Percentiles rank a stretch among this genome's conserved stretches.
Conservation (phyloP, 2,113 vertebrate genomes). For the Anser brachyrhynchus region DNA sequence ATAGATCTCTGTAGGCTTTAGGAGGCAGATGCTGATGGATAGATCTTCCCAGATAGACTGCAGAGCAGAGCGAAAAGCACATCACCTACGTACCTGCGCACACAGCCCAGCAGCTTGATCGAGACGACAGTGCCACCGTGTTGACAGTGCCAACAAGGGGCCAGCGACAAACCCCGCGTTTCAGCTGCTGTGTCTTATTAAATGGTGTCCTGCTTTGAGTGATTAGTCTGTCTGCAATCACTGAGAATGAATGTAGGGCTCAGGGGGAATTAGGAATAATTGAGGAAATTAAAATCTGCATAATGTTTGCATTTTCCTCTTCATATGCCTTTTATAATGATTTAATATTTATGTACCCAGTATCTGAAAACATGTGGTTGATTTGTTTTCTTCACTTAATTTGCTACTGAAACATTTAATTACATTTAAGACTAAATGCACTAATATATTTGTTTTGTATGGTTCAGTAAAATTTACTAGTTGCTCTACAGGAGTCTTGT, state of each 20-base stretch:
- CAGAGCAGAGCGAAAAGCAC: not conserved
- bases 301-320: constrained; percentile 70
- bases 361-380: constrained; percentile 70
- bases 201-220: constrained; percentile 61
- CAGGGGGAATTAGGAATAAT: constrained; percentile 66
- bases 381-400: constrained; percentile 76
- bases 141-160: not conserved
- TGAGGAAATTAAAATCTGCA: constrained; percentile 66
- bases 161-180: not conserved
- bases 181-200: constrained; percentile 49
- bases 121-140: not conserved
- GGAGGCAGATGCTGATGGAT: constrained; percentile 40
- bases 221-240: constrained; percentile 61
- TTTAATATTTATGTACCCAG: constrained; percentile 67
- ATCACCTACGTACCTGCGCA: constrained; percentile 34
- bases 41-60: constrained; percentile 32
- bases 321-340: constrained; percentile 54
- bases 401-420: constrained; percentile 75
- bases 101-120: accelerated
- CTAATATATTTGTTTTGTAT: constrained; percentile 59
- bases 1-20: constrained; percentile 71
- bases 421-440: constrained; percentile 61
- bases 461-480: constrained; percentile 52
- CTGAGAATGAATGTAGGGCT: constrained; percentile 55
- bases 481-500: constrained; percentile 22